phyloP scores from a whole-genome alignment of 1,140 invertebrate species.

The Camponotus pennsylvanicus region DNA sequence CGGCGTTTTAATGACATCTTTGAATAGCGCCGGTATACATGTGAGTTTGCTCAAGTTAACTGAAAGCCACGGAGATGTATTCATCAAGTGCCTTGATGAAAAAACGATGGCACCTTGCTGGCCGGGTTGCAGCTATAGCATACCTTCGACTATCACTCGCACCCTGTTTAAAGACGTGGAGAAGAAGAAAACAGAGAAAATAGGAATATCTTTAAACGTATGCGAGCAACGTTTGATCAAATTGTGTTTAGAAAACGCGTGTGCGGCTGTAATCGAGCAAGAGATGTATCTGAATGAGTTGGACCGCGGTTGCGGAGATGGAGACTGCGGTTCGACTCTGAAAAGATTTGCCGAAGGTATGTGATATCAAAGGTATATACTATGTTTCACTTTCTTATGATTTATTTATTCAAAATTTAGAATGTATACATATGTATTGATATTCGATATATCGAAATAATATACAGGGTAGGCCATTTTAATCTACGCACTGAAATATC shows the following conservation, averaged over 20 bases:
- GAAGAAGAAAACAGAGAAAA: constrained; percentile 45
- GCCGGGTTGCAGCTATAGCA: constrained; percentile 86
- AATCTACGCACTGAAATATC: too few relatives aligned
- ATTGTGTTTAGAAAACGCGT: constrained; percentile 85
- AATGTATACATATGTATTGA: not conserved
- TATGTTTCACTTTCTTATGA: not conserved
- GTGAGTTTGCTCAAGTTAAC: constrained; percentile 90
- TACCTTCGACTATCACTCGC: constrained; percentile 27
- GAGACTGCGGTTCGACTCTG: constrained; percentile 93
- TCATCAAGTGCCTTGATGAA: constrained; percentile 88
- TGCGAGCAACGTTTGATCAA: constrained; percentile 83
- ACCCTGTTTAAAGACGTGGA: constrained; percentile 43
- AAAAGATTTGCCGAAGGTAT: constrained; percentile 88
- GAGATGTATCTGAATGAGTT: constrained; percentile 90
- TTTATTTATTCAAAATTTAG: not conserved
- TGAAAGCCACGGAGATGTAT: constrained; percentile 82
- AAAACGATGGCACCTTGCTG: constrained; percentile 88
- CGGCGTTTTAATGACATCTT: constrained; percentile 92
- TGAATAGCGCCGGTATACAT: constrained; percentile 94
- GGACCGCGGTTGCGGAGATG: constrained; percentile 93
- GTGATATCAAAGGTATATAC: not conserved
- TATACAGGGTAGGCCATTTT: not conserved
- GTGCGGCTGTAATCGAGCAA: constrained; percentile 86
- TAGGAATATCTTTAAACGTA: constrained; percentile 82
- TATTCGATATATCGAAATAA: not conserved